Evolutionary conservation across 2,113 vertebrate species (phyloP), one percentile per base, ranked within the genome.

Genomic region (Rostratula benghalensis): DNA sequence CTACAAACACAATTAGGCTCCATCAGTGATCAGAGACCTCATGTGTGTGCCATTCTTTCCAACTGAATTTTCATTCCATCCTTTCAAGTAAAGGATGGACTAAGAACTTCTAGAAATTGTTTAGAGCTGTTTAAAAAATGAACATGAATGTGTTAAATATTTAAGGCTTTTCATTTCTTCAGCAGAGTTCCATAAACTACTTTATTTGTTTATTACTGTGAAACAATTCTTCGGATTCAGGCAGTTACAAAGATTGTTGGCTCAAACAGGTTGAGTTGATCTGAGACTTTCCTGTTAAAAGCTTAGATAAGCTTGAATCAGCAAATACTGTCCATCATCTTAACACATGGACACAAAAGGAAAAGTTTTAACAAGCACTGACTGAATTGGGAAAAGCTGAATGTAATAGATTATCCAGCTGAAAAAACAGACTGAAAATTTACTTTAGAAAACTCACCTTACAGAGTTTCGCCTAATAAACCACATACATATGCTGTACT

Each of bases 341-440:
- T 96, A 97, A 87, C 93, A 95, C 94, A 96, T 83, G 94, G 84
- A 90, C 95, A 86, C 69, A 94, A 96, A 96, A 93, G 71, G 76
- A 97, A 85, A 97, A 91, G 54, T 96, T 96, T 94, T 90, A 95
- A 95, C 83, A 96, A 96, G 96, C 73, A 30, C 73, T 94, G 77
- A 93, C 73, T 84, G 89, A 95, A 87, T 65, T 81, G 88, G 92
- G 93, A 89, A 97, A 97, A 96, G 83, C 86, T 96, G 90, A 95
- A 88, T 83, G 56, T 92, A 97, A 97, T 95, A 97, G 97, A 96
- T 93, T 97, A 97, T 93, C 92, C 98, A 98, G 97, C 97, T 98
- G 97, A 97, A 97, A 97, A 98, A 98, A 98, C 95, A 98, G 91
- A 85, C 85, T 97, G 78, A 91, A 97, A 97, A 97, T 97, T 96